Evolutionary conservation across 2,113 vertebrate genomes (phyloP).

Genomic region (Spheniscus mendiculus): DNA sequence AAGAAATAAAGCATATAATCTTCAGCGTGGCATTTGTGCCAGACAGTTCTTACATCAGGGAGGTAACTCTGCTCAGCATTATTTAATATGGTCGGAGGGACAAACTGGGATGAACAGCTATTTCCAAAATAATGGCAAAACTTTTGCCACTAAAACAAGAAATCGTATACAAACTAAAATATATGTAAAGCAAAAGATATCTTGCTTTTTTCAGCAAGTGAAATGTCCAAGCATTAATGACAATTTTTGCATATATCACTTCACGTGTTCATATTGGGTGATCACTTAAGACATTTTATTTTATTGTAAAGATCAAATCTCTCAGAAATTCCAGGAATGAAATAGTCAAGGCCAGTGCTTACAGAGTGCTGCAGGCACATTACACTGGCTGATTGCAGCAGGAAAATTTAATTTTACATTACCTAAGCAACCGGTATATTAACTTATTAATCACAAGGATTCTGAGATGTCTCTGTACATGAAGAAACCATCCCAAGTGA

Average conservation of each 20-base stretch:
- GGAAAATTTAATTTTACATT: background rate
- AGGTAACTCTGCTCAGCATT: fast-evolving
- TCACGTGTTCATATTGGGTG: background rate
- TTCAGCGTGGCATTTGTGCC: background rate
- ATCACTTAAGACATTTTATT: background rate
- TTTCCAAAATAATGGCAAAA: background rate
- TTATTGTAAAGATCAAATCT: background rate
- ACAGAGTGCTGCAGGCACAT: background rate
- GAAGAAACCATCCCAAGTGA: background rate
- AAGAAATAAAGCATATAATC: background rate
- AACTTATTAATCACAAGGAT: background rate
- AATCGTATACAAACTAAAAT: background rate
- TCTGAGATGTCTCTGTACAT: background rate
- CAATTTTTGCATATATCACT: background rate
- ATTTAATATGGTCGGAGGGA: background rate
- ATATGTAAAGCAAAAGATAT: background rate
- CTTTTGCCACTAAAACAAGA: background rate
- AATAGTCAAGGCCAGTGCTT: background rate
- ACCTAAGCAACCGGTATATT: background rate
- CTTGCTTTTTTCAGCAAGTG: background rate
- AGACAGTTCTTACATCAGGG: background rate
- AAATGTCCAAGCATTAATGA: background rate
- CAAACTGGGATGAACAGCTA: background rate
- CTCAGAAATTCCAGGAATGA: background rate
- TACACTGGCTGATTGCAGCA: background rate